Evolutionary conservation across 2,888 invertebrate genomes (phyloP).

Genomic region (Gasteruption jaculator): DNA sequence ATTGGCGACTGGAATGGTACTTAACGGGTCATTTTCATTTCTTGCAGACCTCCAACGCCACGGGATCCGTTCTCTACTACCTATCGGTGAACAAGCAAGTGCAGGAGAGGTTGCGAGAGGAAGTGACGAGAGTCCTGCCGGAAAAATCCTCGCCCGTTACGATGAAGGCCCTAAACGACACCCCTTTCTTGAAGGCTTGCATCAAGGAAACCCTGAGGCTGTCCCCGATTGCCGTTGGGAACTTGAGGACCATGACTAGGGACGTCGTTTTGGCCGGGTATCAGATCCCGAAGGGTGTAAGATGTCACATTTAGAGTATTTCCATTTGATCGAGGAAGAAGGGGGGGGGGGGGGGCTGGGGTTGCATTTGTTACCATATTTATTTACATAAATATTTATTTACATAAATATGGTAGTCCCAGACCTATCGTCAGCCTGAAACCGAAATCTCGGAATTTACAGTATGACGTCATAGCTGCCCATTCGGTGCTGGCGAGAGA

Average conservation of each 20-base stretch:
- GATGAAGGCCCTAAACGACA: constrained; percentile 49
- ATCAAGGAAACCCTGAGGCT: constrained; percentile 68
- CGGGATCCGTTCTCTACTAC: constrained; percentile 58
- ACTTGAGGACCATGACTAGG: constrained; percentile 54
- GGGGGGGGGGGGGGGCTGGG: too few species aligned
- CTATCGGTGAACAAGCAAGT: constrained; percentile 62
- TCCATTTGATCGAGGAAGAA: too few species aligned
- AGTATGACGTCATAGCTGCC: constrained; percentile 36
- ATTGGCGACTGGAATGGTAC: too few species aligned
- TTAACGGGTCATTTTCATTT: too few species aligned
- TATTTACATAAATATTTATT: neutral
- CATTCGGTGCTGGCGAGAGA: constrained; percentile 39
- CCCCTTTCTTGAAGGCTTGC: constrained; percentile 65
- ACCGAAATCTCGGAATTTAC: too few species aligned
- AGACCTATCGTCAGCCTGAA: constrained; percentile 8
- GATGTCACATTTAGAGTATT: constrained; percentile 19
- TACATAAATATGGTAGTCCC: neutral
- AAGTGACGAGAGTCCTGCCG: constrained; percentile 53
- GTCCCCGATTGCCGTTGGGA: constrained; percentile 60
- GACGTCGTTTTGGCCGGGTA: constrained; percentile 63
- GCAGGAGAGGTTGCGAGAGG: constrained; percentile 61
- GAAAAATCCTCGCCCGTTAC: constrained; percentile 48
- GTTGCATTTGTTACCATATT: constrained; percentile 2
- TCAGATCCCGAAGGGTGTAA: constrained; percentile 59
- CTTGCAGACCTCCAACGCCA: constrained; percentile 57